Percentiles rank a stretch among this genome's conserved stretches.
These are phyloP conservation scores for Acanthurus lineatus DNA, from an alignment of 2,797 vertebrate species.

Conservation along the genomic window DNA sequence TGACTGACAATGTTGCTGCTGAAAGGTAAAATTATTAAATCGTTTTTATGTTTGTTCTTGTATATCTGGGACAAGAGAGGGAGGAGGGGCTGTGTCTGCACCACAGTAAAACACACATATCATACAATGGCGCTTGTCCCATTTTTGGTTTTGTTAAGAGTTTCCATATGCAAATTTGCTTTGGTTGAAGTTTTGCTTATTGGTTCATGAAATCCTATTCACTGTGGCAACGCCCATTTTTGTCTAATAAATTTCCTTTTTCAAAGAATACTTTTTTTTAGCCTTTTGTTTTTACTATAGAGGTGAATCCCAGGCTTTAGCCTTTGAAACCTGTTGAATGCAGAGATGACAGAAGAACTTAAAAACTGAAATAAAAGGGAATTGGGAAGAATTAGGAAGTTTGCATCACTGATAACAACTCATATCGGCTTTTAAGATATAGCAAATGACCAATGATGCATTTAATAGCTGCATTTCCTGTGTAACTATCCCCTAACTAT, in stretches of 20 bases:
- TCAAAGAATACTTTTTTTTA: not conserved
- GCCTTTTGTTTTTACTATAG: slow-evolving; percentile 1
- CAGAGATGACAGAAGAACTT: slow-evolving; percentile 15
- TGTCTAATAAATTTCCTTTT: slow-evolving; percentile 9
- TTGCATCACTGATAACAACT: slow-evolving; percentile 1
- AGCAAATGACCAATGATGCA: not conserved
- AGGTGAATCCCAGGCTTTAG: not conserved
- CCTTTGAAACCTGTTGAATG: slow-evolving; percentile 50
- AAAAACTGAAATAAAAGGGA: slow-evolving; percentile 34
- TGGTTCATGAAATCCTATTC: slow-evolving; percentile 23
- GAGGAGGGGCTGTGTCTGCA: not conserved
- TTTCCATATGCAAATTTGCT: slow-evolving; percentile 36
- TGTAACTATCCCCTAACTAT: not conserved
- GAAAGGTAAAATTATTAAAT: slow-evolving; percentile 41
- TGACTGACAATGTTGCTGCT: slow-evolving; percentile 43
- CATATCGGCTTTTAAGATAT: not conserved
- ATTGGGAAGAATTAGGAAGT: slow-evolving; percentile 41
- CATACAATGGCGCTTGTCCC: slow-evolving; percentile 25
- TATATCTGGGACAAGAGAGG: slow-evolving; percentile 55
- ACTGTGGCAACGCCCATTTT: not conserved
- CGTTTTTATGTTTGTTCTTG: slow-evolving; percentile 38
- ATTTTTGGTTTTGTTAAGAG: slow-evolving; percentile 4
- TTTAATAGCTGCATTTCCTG: slow-evolving; percentile 38
- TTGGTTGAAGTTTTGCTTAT: slow-evolving; percentile 33
- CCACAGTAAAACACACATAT: slow-evolving; percentile 17